A percentile compares a stretch with the other conserved stretches of the same genome.
These are phyloP conservation scores for Sminthurides aquaticus DNA, from an alignment of 2,888 invertebrate genomes.

Conservation along the genomic window DNA sequence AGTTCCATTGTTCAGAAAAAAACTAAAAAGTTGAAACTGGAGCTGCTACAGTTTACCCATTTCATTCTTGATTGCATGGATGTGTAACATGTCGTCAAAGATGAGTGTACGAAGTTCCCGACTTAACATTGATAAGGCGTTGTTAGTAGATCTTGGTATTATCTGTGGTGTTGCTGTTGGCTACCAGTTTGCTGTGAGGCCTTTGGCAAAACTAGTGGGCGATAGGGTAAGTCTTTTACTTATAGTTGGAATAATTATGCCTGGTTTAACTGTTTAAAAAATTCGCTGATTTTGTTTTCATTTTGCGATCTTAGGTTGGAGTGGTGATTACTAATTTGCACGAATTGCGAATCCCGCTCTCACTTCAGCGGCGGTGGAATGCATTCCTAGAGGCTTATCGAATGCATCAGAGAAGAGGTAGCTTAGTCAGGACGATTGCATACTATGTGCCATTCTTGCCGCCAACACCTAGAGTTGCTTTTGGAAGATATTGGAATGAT, in stretches of 20 bases:
- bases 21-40: no score
- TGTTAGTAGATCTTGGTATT: constrained; percentile 12
- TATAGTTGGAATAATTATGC: background rate
- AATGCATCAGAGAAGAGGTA: constrained; percentile 11
- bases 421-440: constrained; percentile 20
- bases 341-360: background rate
- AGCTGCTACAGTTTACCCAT: no score
- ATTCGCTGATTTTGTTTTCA: background rate
- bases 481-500: constrained; percentile 8
- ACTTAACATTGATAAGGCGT: background rate
- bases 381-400: background rate
- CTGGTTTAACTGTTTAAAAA: background rate
- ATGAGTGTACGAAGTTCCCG: background rate
- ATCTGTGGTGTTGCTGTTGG: constrained; percentile 12
- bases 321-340: background rate
- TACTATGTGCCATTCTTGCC: constrained; percentile 16
- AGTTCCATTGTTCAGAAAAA: no score
- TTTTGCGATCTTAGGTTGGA: background rate
- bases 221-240: constrained; percentile 8
- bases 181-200: constrained; percentile 16
- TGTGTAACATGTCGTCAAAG: no score
- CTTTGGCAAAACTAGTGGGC: constrained; percentile 1
- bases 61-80: no score
- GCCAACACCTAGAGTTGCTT: constrained; percentile 3
- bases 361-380: background rate